These are phyloP conservation scores for Orycteropus afer DNA, from an alignment of 2,113 vertebrate species.

Conservation along the genomic window DNA sequence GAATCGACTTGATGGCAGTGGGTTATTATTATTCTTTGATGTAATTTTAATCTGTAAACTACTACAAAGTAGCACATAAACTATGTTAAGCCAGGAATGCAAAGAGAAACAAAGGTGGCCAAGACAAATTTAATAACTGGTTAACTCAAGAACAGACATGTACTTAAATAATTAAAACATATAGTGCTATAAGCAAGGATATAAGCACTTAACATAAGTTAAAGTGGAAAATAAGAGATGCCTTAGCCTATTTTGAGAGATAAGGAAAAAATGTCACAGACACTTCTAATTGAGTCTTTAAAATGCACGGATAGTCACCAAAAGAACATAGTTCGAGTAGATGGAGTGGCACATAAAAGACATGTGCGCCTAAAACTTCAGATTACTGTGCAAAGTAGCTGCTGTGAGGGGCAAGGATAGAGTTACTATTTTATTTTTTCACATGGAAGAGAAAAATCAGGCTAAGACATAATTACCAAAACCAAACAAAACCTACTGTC, in stretches of 20 bases:
- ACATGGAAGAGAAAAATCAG: not conserved
- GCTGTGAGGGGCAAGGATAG: not conserved
- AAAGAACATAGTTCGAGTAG: not conserved
- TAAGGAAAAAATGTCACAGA: not conserved
- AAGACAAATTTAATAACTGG: not conserved
- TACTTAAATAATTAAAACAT: not conserved
- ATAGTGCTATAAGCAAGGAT: not conserved
- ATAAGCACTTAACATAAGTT: no score
- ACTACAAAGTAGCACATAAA: not conserved
- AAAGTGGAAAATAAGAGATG: not conserved
- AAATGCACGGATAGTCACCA: not conserved
- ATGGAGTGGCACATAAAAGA: not conserved
- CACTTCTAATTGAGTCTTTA: conserved; percentile 26
- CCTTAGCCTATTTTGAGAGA: not conserved
- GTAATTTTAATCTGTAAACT: not conserved
- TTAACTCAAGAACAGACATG: not conserved
- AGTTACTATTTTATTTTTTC: not conserved
- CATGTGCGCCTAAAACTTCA: not conserved
- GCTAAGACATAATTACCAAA: not conserved
- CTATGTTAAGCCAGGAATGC: not conserved
- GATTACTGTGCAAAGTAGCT: not conserved
- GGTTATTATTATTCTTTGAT: not conserved
- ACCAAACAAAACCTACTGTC: no score
- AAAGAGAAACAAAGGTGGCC: not conserved
- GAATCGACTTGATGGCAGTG: no score